phyloP scores from a whole-genome alignment of 2,888 invertebrate species.

The Nyleta sp. region DNA sequence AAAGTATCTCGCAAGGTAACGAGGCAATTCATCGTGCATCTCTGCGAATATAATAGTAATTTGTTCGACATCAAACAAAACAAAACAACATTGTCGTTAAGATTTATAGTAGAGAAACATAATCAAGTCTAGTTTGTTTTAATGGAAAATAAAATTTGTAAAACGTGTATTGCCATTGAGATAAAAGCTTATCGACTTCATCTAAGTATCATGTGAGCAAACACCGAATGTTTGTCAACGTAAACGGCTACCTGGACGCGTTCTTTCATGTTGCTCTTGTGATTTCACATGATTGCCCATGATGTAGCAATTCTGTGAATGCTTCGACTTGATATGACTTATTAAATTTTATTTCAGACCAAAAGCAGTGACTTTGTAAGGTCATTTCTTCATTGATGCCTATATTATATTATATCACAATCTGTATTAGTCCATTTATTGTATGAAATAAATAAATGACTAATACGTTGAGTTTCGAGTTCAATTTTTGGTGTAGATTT shows the following conservation, averaged over 20 bases:
- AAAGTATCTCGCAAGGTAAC: conserved; percentile 1
- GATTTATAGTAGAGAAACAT: conserved; percentile 32
- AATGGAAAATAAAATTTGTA: conserved; percentile 32
- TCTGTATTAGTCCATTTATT: no score
- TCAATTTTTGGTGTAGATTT: no score
- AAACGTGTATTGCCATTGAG: conserved; percentile 26
- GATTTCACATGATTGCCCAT: conserved; percentile 33
- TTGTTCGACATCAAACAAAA: no score
- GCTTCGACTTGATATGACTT: conserved; percentile 2
- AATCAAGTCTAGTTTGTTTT: conserved; percentile 16
- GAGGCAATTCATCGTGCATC: conserved; percentile 4
- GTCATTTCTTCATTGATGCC: no score
- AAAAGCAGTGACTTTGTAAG: no score
- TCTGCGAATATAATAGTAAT: no score
- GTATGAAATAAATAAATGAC: no score
- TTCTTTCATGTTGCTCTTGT: conserved; percentile 24
- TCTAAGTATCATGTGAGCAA: conserved; percentile 53
- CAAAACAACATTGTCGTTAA: background rate
- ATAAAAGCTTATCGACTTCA: conserved; percentile 59
- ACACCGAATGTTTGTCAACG: conserved; percentile 44
- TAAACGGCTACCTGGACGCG: conserved; percentile 43
- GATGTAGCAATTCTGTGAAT: conserved; percentile 9
- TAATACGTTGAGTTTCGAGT: no score
- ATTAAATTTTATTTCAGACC: background rate
- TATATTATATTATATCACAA: no score